Conservation (phyloP, 2,888 invertebrate species). For the Caenorhabditis becei region DNA sequence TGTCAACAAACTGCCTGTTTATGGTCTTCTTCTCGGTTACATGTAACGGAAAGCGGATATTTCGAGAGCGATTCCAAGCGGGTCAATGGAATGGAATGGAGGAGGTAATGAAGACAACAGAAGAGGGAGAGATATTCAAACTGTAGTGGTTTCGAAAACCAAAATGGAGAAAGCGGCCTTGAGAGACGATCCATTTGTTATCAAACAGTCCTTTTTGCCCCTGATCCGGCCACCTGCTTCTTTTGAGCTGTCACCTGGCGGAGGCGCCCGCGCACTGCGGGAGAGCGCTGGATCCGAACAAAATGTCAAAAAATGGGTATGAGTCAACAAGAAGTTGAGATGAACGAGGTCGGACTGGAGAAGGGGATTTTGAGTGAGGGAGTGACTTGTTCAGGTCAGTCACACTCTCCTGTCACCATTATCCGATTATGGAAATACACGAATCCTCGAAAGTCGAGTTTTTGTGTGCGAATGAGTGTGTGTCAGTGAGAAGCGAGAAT, state of each 20-base stretch:
- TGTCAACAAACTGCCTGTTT: constrained; percentile 43
- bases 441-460: constrained; percentile 22
- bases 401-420: constrained; percentile 33
- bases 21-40: constrained; percentile 31
- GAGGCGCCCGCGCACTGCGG: constrained; percentile 24
- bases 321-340: constrained; percentile 24
- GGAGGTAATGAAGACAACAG: constrained; percentile 1
- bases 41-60: neutral
- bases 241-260: constrained; percentile 60
- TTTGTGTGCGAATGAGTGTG: constrained; percentile 10
- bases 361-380: constrained; percentile 5
- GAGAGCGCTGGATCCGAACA: constrained; percentile 5
- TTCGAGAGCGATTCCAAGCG: neutral
- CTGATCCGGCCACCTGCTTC: constrained; percentile 35
- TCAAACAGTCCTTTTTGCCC: constrained; percentile 23
- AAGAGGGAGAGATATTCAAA: constrained; percentile 10
- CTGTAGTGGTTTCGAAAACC: constrained; percentile 24
- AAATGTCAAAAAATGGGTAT: constrained; percentile 48
- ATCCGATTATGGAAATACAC: constrained; percentile 54
- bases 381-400: constrained; percentile 30
- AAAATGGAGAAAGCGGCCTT: constrained; percentile 36
- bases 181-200: constrained; percentile 56
- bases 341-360: neutral
- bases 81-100: neutral
- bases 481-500: constrained; percentile 30